These are phyloP conservation scores for Bettongia penicillata DNA, from an alignment of 2,113 vertebrate genomes.

Conservation along the genomic window DNA sequence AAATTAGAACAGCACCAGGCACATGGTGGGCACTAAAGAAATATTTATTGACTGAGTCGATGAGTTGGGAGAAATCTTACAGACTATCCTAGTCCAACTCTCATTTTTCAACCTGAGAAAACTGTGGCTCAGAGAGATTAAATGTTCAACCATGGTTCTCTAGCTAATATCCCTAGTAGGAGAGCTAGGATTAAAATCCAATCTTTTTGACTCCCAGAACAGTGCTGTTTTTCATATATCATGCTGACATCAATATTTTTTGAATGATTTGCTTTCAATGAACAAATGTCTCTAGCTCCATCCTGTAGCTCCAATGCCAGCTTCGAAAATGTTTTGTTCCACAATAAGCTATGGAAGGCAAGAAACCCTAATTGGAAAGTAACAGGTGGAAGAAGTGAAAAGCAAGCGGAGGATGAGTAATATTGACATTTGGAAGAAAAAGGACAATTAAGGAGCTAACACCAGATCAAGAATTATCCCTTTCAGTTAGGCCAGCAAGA, in stretches of 20 bases:
- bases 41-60: neutral
- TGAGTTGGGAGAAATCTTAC: neutral
- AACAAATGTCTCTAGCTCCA: neutral
- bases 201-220: neutral
- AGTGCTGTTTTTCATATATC: neutral
- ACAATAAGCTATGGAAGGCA: neutral
- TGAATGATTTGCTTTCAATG: neutral
- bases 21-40: neutral
- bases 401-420: neutral
- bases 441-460: neutral
- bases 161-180: neutral
- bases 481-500: neutral
- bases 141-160: neutral
- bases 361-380: neutral
- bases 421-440: neutral
- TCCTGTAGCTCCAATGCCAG: neutral
- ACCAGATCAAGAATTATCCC: neutral
- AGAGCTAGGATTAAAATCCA: neutral
- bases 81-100: neutral
- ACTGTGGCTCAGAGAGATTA: neutral
- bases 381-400: neutral
- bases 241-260: neutral
- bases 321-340: neutral
- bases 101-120: neutral
- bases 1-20: neutral